Evolutionary conservation across 2,888 invertebrate genomes (phyloP), one percentile per base, ranked within the genome.

Genomic region (Dyspetes luteomarginatus): DNA sequence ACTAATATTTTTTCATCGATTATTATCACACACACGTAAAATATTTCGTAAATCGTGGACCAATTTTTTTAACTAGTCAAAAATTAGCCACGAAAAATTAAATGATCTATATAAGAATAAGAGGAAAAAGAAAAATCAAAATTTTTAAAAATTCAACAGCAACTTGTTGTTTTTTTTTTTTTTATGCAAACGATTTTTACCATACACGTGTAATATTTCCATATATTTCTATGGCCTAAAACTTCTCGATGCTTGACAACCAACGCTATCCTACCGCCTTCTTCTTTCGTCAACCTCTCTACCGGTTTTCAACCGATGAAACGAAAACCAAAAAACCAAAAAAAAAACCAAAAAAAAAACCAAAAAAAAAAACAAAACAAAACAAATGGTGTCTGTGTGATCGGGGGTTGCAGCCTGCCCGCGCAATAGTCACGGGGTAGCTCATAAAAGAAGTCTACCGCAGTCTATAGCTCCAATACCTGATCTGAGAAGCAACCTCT

Each of bases 401-500:
- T 88, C 90, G 89, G 85, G 86, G 87, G 90, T 90, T 93, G 93
- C 93, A 93, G 93, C 93, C 93, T 94, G 93, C 92, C 94, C 94
- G 92, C 94, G 96, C 93, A 97, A 97, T 95, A 95, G 94, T 94
- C 96, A 96, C 93, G 97, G 97, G 93, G 97, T 97, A 93, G 95
- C 95, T 92, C 97, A 96, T 94, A 95, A 95, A 93, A 95, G 96
- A 90, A 95, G 96, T 93, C 95, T 97, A 93, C 96, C 97, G 93
- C 95, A 96, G 94, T 95, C 96, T 93, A 95, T 97, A 92, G 94
- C 94, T 92, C 95, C 97, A 93, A 97, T 97, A 92, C 97, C 97
- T 92, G 96, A 97, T 94, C 95, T 97, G 93, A 95, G 97, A 93
- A 94, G 94, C 92, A 95, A 94, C 91, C 92, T 94, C 90, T 92